These are phyloP conservation scores for Eonycteris spelaea DNA, from an alignment of 2,113 vertebrate species.

Conservation along the genomic window DNA sequence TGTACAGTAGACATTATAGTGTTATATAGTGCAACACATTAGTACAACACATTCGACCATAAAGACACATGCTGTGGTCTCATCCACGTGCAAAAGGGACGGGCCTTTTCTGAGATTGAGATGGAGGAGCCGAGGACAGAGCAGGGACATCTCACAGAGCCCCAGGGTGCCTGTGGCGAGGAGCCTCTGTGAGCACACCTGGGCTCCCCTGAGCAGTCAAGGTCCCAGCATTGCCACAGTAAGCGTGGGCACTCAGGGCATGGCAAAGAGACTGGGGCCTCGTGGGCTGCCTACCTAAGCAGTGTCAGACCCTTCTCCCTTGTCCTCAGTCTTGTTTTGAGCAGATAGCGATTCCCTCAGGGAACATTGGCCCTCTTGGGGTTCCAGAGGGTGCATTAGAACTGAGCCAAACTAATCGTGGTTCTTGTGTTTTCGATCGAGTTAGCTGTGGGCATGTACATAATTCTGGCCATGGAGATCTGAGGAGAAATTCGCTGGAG, in stretches of 20 bases:
- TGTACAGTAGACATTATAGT: background rate
- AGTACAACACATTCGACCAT: background rate
- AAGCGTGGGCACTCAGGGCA: fast-evolving
- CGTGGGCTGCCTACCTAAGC: fast-evolving
- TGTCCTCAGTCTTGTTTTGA: background rate
- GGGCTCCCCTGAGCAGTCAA: fast-evolving
- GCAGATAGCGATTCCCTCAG: background rate
- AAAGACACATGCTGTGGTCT: background rate
- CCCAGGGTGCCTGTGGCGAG: fast-evolving
- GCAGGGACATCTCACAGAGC: fast-evolving
- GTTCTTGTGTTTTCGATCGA: background rate
- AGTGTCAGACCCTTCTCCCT: background rate
- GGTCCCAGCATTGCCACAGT: background rate
- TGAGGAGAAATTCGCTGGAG: background rate
- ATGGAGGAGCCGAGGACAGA: background rate
- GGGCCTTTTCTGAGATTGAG: background rate
- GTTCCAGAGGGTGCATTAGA: background rate
- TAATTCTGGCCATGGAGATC: background rate
- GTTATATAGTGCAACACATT: background rate
- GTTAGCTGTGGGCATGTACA: background rate
- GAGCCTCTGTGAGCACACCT: background rate
- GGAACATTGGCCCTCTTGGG: background rate
- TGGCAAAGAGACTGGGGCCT: background rate
- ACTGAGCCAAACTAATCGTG: background rate
- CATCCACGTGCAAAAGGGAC: background rate